Percentiles rank a stretch among this genome's conserved stretches.
These are phyloP conservation scores for Amphilophus citrinellus DNA, from an alignment of 2,113 vertebrate species.

Conservation along the genomic window DNA sequence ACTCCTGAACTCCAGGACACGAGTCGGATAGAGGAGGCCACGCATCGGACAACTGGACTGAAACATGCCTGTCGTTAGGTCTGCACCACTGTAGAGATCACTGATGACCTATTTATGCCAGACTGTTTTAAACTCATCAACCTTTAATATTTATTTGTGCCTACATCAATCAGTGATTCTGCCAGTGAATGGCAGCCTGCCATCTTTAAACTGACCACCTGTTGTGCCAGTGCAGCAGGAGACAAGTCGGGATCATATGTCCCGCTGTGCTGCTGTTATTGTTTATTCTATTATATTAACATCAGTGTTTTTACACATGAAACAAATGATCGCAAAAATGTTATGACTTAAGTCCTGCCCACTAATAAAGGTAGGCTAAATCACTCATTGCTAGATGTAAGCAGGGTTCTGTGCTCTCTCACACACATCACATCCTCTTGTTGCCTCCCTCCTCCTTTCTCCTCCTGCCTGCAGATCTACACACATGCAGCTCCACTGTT, in stretches of 20 bases:
- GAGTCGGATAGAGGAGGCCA: background rate
- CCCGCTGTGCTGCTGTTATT: background rate
- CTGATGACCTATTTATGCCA: background rate
- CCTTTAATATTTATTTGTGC: background rate
- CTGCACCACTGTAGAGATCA: fast-evolving
- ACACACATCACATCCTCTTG: no score
- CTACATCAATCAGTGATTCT: background rate
- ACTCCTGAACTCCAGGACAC: background rate
- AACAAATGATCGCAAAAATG: no score
- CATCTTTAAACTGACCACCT: background rate
- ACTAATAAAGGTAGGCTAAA: no score
- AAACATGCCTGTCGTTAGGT: background rate
- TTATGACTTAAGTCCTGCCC: no score
- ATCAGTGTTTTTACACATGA: background rate
- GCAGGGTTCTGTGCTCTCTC: no score
- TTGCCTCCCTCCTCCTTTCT: no score
- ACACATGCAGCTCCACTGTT: no score
- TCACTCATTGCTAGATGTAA: no score
- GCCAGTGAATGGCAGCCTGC: background rate
- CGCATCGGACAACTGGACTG: background rate
- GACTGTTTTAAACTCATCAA: background rate
- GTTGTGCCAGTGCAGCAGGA: fast-evolving
- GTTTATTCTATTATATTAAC: background rate
- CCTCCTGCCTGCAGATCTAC: no score
- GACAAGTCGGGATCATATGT: background rate